Evolutionary conservation across 2,113 vertebrate species (phyloP), one percentile per base, ranked within the genome.

Genomic region (Agapornis roseicollis): DNA sequence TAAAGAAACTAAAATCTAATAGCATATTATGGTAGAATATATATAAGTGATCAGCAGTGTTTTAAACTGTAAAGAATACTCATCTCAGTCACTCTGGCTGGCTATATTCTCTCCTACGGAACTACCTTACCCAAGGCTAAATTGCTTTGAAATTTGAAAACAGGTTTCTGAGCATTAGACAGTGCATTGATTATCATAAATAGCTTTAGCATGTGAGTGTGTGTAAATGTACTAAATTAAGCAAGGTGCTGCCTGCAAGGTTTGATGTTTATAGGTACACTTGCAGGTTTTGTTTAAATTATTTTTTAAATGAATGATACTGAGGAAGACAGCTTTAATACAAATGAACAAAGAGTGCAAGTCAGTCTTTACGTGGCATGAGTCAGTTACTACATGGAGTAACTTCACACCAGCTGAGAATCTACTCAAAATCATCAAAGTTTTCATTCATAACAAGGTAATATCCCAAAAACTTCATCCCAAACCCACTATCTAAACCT

Each of bases 1-100:
- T 95, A 85, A 94, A 96, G 74, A 90, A 97, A 97, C 92, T 96
- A 92, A 96, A 95, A 94, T 94, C 93, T 94, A 94, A 94, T 96
- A 94, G 90, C 24, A 65, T 81, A 72, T 63, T 95, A 50, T 69
- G n/a, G 35, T 49, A 77, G 85, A 92, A 95, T 97, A 95, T 95
- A 96, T 97, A 79, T 87, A 92, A 89, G 86, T 52, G 68, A 96
- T 95, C 90, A 82, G 46, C 66, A 65, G 90, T 78, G 88, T 94
- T 83, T 93, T 93, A 66, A 88, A 41, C 71, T 94, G 39, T 80
- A 95, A 97, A 96, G 82, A 94, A 95, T 95, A 94, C 81, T 93
- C 72, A 83, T 95, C 66, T 69, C 44, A 88, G 39, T 89, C 89
- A 55, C 73, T 85, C 63, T 90, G 50, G 10, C 35, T 93, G 66